Evolutionary conservation across 2,888 invertebrate species (phyloP).

Genomic region (Catocala nupta): DNA sequence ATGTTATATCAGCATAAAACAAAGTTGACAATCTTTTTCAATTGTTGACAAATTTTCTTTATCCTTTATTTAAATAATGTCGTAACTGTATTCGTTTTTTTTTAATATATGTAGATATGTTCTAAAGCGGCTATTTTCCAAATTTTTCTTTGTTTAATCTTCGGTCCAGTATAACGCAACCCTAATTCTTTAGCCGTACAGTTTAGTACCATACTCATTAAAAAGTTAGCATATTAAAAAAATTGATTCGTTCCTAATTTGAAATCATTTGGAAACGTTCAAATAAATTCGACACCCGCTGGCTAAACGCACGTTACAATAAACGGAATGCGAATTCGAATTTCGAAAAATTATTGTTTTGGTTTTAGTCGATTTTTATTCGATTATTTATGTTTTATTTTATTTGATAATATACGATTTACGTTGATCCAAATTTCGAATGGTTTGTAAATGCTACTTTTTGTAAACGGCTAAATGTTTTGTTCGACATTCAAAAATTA

Average conservation of each 20-base stretch:
- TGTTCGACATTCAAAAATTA: constrained; percentile 11
- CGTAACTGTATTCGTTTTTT: too few relatives aligned
- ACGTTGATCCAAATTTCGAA: constrained; percentile 13
- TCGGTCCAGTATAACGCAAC: constrained; percentile 10
- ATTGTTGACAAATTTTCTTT: too few relatives aligned
- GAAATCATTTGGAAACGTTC: constrained; percentile 67
- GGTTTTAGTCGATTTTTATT: constrained; percentile 24
- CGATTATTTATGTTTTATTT: constrained; percentile 21
- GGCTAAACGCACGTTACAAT: constrained; percentile 58
- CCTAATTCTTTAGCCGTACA: constrained; percentile 20
- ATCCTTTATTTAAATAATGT: too few relatives aligned
- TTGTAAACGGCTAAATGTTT: constrained; percentile 14
- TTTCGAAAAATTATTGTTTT: constrained; percentile 47
- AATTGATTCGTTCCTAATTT: constrained; percentile 74
- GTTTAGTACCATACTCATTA: constrained; percentile 46
- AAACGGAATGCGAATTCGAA: constrained; percentile 66
- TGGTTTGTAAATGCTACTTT: constrained; percentile 11
- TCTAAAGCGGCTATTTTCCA: too few relatives aligned
- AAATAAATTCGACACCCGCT: constrained; percentile 61
- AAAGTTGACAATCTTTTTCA: too few relatives aligned
- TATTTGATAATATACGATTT: constrained; percentile 22
- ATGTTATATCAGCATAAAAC: too few relatives aligned
- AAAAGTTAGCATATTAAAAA: constrained; percentile 55
- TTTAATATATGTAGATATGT: too few relatives aligned
- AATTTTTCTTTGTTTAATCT: neutral